A percentile compares a stretch with the other conserved stretches of the same genome.
Evolutionary conservation across 2,113 vertebrate species (phyloP).

Genomic region (Dicaeum eximium): DNA sequence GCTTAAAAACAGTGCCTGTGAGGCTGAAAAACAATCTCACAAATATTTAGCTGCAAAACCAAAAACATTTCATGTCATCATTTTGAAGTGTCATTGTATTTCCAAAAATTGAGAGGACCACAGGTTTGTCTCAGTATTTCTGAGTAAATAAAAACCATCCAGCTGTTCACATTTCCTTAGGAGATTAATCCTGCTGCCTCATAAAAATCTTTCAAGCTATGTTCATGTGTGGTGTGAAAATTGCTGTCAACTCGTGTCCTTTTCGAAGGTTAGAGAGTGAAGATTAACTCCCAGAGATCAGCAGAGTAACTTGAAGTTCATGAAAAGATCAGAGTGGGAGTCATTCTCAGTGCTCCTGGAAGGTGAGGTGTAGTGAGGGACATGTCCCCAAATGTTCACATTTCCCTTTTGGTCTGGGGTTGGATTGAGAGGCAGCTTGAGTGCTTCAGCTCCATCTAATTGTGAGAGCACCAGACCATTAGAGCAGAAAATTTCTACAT

Average conservation of each 20-base stretch:
- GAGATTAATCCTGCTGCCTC: not conserved
- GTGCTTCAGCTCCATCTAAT: not conserved
- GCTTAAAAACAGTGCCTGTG: not conserved
- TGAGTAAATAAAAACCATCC: not conserved
- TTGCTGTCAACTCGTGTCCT: not conserved
- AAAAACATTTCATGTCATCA: not conserved
- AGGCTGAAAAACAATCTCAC: not conserved
- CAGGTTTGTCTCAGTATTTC: not conserved
- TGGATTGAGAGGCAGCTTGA: not conserved
- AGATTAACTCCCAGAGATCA: not conserved
- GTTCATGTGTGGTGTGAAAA: not conserved
- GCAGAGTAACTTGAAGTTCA: not conserved
- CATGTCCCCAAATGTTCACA: not conserved
- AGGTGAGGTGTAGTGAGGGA: not conserved
- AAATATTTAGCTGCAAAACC: not conserved
- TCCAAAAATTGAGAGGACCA: not conserved
- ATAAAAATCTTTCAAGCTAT: not conserved
- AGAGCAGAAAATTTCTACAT: not conserved
- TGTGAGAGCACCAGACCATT: not conserved
- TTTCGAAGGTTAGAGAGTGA: not conserved
- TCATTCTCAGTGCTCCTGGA: not conserved
- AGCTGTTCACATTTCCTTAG: not conserved
- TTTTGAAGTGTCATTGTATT: not conserved
- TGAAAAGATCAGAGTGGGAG: not conserved
- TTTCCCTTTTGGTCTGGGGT: not conserved